Evolutionary conservation across 2,888 invertebrate species (phyloP).

Genomic region (Ommatoiulus sabulosus): DNA sequence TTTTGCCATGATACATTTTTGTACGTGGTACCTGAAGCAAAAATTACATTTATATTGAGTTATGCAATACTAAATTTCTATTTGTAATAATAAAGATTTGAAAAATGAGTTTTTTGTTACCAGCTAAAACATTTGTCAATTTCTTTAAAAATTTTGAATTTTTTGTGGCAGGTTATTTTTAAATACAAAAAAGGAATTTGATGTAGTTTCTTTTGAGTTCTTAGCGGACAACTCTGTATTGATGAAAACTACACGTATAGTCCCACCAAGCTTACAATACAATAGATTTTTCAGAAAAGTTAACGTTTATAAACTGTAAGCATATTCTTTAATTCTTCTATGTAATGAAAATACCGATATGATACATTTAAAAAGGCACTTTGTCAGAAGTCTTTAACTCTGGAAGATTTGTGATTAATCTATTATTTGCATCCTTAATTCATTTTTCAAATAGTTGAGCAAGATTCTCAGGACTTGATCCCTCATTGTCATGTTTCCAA

Average conservation of each 20-base stretch:
- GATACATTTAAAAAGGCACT: not conserved
- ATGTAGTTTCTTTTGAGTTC: no score
- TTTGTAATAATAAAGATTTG: no score
- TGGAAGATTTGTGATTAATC: not conserved
- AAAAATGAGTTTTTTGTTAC: no score
- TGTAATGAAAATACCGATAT: not conserved
- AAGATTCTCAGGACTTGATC: slow-evolving; percentile 21
- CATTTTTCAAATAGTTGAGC: slow-evolving; percentile 24
- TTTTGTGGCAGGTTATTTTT: no score
- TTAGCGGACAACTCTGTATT: no score
- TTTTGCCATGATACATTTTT: no score
- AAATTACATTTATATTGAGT: no score
- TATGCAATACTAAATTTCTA: no score
- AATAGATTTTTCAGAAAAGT: not conserved
- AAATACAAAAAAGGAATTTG: no score
- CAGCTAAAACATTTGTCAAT: no score
- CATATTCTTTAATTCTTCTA: not conserved
- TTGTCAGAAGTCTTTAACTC: not conserved
- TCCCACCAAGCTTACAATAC: not conserved
- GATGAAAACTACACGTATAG: not conserved
- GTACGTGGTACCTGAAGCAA: no score
- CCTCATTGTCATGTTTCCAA: slow-evolving; percentile 37
- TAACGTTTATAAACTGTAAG: not conserved
- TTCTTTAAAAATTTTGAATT: no score
- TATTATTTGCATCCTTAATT: slow-evolving; percentile 48